Percentiles rank a stretch among this genome's conserved stretches.
phyloP scores from a whole-genome alignment of 2,888 invertebrate genomes.

The Xylota sylvarum region DNA sequence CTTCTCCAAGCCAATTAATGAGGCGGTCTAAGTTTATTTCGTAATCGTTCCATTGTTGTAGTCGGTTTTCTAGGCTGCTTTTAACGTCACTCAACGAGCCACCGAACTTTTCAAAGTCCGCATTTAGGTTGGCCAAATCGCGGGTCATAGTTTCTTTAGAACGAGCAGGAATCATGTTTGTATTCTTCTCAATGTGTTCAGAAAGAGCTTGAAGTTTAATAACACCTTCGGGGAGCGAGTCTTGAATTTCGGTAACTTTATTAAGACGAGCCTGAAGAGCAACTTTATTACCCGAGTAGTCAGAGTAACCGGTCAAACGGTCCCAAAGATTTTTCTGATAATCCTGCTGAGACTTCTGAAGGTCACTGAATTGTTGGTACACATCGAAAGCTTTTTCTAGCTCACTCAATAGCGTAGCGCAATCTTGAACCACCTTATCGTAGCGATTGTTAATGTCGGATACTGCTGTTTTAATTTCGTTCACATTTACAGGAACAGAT shows the following conservation, averaged over 20 bases:
- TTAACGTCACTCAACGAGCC: conserved; percentile 91
- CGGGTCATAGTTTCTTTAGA: conserved; percentile 94
- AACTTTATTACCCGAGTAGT: conserved; percentile 94
- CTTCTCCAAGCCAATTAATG: conserved; percentile 93
- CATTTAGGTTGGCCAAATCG: conserved; percentile 91
- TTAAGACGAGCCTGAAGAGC: conserved; percentile 92
- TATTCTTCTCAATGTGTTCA: conserved; percentile 90
- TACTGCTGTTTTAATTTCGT: conserved; percentile 89
- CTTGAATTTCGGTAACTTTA: conserved; percentile 92
- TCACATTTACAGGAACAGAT: conserved; percentile 82
- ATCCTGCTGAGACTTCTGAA: conserved; percentile 94
- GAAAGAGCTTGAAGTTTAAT: conserved; percentile 91
- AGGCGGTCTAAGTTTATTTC: conserved; percentile 93
- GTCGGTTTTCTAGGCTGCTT: conserved; percentile 92
- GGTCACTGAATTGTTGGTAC: conserved; percentile 94
- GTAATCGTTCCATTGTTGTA: conserved; percentile 96
- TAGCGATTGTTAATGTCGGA: conserved; percentile 91
- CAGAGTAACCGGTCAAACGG: conserved; percentile 92
- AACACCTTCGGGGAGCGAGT: conserved; percentile 91
- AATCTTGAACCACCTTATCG: conserved; percentile 88
- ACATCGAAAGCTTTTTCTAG: conserved; percentile 92
- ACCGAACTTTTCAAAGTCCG: conserved; percentile 93
- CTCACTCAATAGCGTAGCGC: conserved; percentile 89
- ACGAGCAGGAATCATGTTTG: conserved; percentile 90
- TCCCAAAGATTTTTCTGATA: conserved; percentile 97